Base-by-base conservation (phyloP, 2,888 invertebrate genomes). In the Mellilla xanthometata region DNA sequence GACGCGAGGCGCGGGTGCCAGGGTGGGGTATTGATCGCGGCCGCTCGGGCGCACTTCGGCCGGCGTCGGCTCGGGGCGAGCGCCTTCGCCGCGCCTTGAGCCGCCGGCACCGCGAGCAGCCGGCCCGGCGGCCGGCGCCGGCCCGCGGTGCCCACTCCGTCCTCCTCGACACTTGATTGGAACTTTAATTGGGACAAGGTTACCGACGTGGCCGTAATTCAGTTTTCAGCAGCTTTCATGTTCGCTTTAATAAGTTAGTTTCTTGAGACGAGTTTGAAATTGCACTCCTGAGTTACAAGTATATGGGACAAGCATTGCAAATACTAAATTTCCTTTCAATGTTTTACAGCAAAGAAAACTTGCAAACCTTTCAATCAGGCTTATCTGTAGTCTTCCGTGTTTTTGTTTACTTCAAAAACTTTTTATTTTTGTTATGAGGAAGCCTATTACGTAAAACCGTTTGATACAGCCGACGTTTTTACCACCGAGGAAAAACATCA, bases 141-240 rank as follows among this genome's bases (percentile, higher is more conserved):
- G 62, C 53, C 62, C 72, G 63, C 71, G 65, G 60, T 73, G 83
- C 82, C 81, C 85, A 82, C 76, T 81, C 71, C 81, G 83, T 83
- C 82, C 85, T 65, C 65, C 66, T 72, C 68, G 73, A 68, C 69
- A 80, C 77, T 83, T 81, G 79, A 83, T 86, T 79, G 76, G 68
- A 78, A 85, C 72, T 86, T 85, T 84, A 87, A 85, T 85, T 84
- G 68, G 85, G 82, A 76, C 87, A 86, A 86, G 88, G 87, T 87
- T 86, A 81, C 65, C 57, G 60, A 60, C 53, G 63, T 65, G 58
- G 56, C 59, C 65, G 68, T 57, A 60, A 71, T 67, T 74, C 65
- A 59, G 63, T 69, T 76, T 62, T 56, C 62, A 62, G 52, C 51
- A 57, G 49, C 54, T 48, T 59, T 53, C 54, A 54, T 53, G 54